Evolutionary conservation across 1,140 invertebrate genomes (phyloP).

Genomic region (Pygmarrhopalites habei): DNA sequence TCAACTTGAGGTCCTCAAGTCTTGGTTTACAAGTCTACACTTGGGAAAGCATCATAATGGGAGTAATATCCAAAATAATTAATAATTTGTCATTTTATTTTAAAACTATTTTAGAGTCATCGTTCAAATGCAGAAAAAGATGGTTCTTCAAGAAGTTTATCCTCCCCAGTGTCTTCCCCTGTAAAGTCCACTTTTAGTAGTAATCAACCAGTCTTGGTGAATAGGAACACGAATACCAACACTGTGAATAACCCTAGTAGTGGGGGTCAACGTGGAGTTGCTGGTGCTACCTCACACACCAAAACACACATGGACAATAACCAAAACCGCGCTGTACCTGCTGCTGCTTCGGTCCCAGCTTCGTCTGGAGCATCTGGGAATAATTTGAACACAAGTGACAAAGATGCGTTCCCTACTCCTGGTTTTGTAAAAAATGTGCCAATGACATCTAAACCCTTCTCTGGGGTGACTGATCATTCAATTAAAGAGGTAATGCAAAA

Average conservation of each 20-base stretch:
- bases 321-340: constrained; percentile 18
- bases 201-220: constrained; percentile 14
- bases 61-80: too few species aligned
- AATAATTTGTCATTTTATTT: too few species aligned
- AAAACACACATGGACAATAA: constrained; percentile 35
- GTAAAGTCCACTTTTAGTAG: constrained; percentile 19
- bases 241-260: constrained; percentile 5
- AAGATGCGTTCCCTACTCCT: constrained; percentile 35
- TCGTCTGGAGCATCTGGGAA: background rate
- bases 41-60: too few species aligned
- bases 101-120: too few species aligned
- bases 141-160: constrained; percentile 14
- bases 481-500: constrained; percentile 32
- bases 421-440: constrained; percentile 33
- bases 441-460: constrained; percentile 30
- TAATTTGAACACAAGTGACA: constrained; percentile 32
- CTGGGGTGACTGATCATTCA: constrained; percentile 30
- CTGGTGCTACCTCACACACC: constrained; percentile 31
- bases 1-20: too few species aligned
- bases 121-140: too few species aligned
- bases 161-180: constrained; percentile 31
- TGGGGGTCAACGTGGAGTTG: background rate
- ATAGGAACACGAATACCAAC: constrained; percentile 10
- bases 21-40: too few species aligned
- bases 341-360: background rate